Evolutionary conservation across 1,140 invertebrate species (phyloP).

Genomic region (Vanessa atalanta): DNA sequence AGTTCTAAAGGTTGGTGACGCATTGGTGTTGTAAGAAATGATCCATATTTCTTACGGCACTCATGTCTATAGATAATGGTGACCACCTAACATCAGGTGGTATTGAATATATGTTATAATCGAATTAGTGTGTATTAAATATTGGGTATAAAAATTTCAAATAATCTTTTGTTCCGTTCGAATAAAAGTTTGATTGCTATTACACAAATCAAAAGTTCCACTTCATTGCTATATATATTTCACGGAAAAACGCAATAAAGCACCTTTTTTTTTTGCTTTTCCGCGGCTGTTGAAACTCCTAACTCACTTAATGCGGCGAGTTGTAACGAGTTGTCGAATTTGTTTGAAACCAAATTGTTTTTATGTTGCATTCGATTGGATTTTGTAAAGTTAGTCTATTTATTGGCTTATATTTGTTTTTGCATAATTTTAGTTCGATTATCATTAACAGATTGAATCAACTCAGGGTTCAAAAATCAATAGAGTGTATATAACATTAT

Average conservation of each 20-base stretch:
- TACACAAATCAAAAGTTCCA: constrained; percentile 49
- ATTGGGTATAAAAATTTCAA: too few species aligned
- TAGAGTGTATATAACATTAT: too few species aligned
- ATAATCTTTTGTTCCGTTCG: constrained; percentile 23
- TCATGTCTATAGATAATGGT: too few species aligned
- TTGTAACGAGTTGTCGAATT: constrained; percentile 65
- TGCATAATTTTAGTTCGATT: constrained; percentile 3
- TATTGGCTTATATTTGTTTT: constrained; percentile 31
- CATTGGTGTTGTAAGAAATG: too few species aligned
- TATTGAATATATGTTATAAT: too few species aligned
- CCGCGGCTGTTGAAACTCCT: constrained; percentile 52
- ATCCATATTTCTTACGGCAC: too few species aligned
- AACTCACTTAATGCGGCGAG: constrained; percentile 59
- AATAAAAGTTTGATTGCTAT: constrained; percentile 52
- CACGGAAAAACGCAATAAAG: constrained; percentile 35
- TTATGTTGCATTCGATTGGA: constrained; percentile 49
- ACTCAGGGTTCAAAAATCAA: neutral
- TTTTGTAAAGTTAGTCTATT: constrained; percentile 35
- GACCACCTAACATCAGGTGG: too few species aligned
- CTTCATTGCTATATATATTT: constrained; percentile 44
- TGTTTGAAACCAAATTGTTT: constrained; percentile 59
- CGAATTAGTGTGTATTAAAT: too few species aligned
- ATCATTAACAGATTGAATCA: neutral
- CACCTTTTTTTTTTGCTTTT: constrained; percentile 31
- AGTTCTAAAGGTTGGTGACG: too few species aligned